Base-by-base conservation (phyloP, 2,888 invertebrate genomes). In the Kryphioiulus occultus region DNA sequence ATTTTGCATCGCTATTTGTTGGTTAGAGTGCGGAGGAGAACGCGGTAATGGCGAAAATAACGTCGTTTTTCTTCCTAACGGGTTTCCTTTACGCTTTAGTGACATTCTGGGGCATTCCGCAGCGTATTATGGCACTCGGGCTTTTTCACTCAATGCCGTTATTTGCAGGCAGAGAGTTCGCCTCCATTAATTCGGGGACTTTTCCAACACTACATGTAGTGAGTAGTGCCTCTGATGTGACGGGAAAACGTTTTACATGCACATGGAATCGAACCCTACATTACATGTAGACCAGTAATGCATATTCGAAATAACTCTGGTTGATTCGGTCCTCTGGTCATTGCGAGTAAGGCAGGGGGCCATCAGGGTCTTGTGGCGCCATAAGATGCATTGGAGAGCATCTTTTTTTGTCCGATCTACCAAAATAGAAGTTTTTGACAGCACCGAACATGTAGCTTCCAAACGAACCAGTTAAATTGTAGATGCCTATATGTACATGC, bases 1-100 rank as follows among this genome's bases (percentile, higher is more conserved):
- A 78, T 78, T 78, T 78, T 10, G 30, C 78, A 78, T 78, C 12
- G 15, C 78, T 30, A 78, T 78, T 26, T 78, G 78, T 78, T 78
- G 78, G 30, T 78, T 26, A 22, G 78, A 78, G 78, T 78, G 78
- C 78, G 78, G 10, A 15, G 78, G 78, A 26, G 78, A 30, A 1
- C 26, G 30, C 26, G 30, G 26, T 78, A 30, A 78, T 78, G 78
- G 78, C 3, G 78, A 30, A 78, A 78, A 78, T 78, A 78, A 30
- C 78, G 78, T 30, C 78, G 78, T 78, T 78, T 78, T 78, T 78
- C 78, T 78, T 78, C 7, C 78, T 78, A 78, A 78, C 78, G 78
- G 78, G 78, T 78, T 78, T 78, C 78, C 78, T 78, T 78, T 78
- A 78, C 78, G 78, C 78, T 30, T 30, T 78, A 15, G 30, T 30